Evolutionary conservation across 2,797 vertebrate species (phyloP).

Genomic region (Phalanger gymnotis): DNA sequence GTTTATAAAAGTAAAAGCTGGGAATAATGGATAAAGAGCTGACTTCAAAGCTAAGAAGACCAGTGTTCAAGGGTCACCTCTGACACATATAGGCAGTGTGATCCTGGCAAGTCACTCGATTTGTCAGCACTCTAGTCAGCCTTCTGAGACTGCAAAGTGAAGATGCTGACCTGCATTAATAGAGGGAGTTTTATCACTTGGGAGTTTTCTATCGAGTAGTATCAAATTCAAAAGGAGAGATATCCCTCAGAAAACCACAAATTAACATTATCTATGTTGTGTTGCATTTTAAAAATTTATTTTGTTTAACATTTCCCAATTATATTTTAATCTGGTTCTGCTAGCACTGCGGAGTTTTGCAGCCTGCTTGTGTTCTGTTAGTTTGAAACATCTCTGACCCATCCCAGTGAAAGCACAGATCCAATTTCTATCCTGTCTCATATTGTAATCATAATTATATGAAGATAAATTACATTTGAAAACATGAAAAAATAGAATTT

Average conservation of each 20-base stretch:
- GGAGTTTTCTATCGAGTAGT: background rate
- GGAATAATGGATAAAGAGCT: background rate
- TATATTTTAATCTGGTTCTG: background rate
- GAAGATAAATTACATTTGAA: background rate
- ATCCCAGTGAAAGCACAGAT: background rate
- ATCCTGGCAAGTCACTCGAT: background rate
- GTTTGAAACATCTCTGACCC: background rate
- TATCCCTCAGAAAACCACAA: background rate
- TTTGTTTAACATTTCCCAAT: background rate
- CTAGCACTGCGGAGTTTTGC: background rate
- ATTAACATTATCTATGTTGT: background rate
- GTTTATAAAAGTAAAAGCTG: background rate
- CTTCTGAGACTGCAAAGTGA: background rate
- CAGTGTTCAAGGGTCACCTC: background rate
- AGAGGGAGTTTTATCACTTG: background rate
- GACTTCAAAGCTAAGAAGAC: background rate
- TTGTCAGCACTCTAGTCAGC: background rate
- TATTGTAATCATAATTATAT: background rate
- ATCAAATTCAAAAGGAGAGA: background rate
- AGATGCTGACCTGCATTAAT: background rate
- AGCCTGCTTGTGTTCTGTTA: background rate
- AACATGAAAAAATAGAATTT: background rate
- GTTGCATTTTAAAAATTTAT: background rate
- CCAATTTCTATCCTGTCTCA: background rate
- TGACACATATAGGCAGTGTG: background rate